These are phyloP conservation scores for Gymnogyps californianus DNA, from an alignment of 2,113 vertebrate genomes.

Conservation along the genomic window DNA sequence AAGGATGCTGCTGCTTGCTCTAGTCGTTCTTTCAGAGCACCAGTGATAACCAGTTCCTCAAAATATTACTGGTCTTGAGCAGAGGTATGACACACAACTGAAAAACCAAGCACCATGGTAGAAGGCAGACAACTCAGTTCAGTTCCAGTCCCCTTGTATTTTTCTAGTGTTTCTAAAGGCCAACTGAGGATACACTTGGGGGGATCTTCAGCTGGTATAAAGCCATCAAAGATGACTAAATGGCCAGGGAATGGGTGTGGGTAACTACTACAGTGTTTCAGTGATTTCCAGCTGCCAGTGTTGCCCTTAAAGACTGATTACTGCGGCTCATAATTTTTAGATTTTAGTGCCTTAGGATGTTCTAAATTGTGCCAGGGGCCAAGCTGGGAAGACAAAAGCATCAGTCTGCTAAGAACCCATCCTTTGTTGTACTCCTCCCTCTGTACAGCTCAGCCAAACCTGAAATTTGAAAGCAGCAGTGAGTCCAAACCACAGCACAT, in stretches of 20 bases:
- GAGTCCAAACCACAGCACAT: not conserved
- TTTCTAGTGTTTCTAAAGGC: not conserved
- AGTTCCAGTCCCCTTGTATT: not conserved
- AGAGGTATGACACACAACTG: not conserved
- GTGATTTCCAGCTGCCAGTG: not conserved
- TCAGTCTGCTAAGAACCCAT: not conserved
- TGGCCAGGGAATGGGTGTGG: not conserved
- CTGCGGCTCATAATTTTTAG: not conserved
- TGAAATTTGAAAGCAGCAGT: not conserved
- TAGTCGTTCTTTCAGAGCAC: not conserved
- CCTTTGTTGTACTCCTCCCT: not conserved
- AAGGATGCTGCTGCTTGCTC: not conserved
- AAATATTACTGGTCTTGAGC: not conserved
- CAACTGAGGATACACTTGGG: not conserved
- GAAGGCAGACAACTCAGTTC: not conserved
- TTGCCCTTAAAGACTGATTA: not conserved
- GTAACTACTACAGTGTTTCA: not conserved
- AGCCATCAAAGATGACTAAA: not conserved
- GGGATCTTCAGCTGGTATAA: not conserved
- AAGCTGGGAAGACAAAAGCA: not conserved
- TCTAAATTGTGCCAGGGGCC: not conserved
- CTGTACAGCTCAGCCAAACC: not conserved
- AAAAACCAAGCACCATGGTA: not conserved
- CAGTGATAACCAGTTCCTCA: not conserved
- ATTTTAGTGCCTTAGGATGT: not conserved